A percentile compares a stretch with the other conserved stretches of the same genome.
Conservation (phyloP, 2,797 vertebrate species). For the Chaunax sp. region DNA sequence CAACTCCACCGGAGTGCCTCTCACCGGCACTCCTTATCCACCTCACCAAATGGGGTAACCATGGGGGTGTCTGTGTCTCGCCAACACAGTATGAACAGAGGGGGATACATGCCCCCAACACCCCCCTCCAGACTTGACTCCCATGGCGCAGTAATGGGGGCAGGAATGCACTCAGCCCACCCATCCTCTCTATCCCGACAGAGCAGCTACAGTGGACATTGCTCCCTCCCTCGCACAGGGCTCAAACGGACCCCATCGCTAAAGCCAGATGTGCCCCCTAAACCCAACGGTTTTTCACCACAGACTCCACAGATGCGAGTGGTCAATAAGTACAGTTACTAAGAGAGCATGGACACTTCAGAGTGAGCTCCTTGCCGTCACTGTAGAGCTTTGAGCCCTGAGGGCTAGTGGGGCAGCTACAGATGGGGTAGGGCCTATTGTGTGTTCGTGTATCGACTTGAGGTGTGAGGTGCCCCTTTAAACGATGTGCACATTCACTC, state of each 20-base stretch:
- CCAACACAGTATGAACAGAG: conserved; percentile 95
- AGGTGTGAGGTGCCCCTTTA: conserved; percentile 79
- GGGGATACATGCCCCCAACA: conserved; percentile 90
- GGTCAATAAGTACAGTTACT: conserved; percentile 98
- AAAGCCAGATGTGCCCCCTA: conserved; percentile 98
- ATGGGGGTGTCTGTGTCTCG: conserved; percentile 94
- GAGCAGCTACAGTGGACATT: conserved; percentile 94
- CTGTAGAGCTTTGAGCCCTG: conserved; percentile 68
- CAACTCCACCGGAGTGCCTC: conserved; percentile 95
- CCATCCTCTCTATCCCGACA: conserved; percentile 91
- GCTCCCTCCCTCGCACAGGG: conserved; percentile 95
- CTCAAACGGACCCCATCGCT: conserved; percentile 96
- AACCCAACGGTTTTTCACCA: conserved; percentile 94
- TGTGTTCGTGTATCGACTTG: conserved; percentile 72
- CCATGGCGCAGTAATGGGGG: conserved; percentile 88
- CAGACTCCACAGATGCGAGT: conserved; percentile 94
- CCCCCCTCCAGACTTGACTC: conserved; percentile 96
- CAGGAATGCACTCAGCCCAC: conserved; percentile 87
- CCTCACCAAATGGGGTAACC: conserved; percentile 93
- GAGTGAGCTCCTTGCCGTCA: conserved; percentile 73
- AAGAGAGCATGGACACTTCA: conserved; percentile 71
- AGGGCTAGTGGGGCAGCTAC: conserved; percentile 37
- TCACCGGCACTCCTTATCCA: conserved; percentile 96
- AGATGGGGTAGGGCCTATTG: conserved; percentile 71
- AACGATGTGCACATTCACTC: conserved; percentile 82